A percentile compares a stretch with the other conserved stretches of the same genome.
These are phyloP conservation scores for Eledona agricola DNA, from an alignment of 2,888 invertebrate species.

Conservation along the genomic window DNA sequence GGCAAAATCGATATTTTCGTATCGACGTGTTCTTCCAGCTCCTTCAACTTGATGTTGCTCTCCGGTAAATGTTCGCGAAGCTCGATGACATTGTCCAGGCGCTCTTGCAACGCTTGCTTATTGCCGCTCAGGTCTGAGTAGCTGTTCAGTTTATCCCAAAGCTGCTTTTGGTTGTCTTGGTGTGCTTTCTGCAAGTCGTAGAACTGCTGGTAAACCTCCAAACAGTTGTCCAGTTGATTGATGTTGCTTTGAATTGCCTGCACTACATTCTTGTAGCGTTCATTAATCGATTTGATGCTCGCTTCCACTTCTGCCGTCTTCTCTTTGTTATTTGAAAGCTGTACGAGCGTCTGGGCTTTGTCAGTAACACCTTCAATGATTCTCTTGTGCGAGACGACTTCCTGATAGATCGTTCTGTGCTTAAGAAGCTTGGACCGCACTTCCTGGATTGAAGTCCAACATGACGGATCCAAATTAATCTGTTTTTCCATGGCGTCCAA, in stretches of 20 bases:
- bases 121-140: constrained; percentile 89
- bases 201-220: constrained; percentile 87
- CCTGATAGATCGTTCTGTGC: constrained; percentile 87
- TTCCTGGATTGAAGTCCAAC: constrained; percentile 84
- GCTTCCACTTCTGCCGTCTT: constrained; percentile 72
- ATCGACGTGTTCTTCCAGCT: constrained; percentile 77
- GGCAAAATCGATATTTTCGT: constrained; percentile 76
- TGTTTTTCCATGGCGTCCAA: constrained; percentile 84
- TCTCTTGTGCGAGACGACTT: constrained; percentile 88
- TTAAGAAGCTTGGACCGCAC: constrained; percentile 84
- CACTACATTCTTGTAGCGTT: constrained; percentile 77
- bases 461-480: constrained; percentile 75
- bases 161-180: constrained; percentile 89
- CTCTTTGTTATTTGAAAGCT: constrained; percentile 68
- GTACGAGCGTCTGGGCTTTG: constrained; percentile 79
- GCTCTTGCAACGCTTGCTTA: constrained; percentile 82
- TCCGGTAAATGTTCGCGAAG: constrained; percentile 81
- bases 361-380: constrained; percentile 90
- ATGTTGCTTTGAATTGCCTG: constrained; percentile 74
- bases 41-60: constrained; percentile 79
- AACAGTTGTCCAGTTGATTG: constrained; percentile 76
- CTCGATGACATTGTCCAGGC: constrained; percentile 82
- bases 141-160: constrained; percentile 86
- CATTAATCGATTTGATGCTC: constrained; percentile 77
- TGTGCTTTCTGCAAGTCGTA: constrained; percentile 85